These are phyloP conservation scores for Chaetophractus vellerosus DNA, from an alignment of 2,797 vertebrate species.

Conservation along the genomic window DNA sequence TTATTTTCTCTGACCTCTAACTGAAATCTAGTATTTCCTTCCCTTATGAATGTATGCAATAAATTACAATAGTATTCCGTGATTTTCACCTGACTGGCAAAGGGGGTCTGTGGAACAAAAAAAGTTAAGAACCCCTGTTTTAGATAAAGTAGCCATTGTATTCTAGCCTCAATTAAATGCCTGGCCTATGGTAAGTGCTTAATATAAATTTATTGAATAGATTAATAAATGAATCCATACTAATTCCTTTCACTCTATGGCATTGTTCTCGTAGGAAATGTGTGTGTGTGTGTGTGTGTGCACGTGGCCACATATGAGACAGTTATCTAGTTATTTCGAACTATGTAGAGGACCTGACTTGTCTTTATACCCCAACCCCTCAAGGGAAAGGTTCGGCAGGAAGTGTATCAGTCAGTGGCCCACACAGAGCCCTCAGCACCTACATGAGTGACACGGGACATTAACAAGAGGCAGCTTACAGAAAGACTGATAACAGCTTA, in stretches of 20 bases:
- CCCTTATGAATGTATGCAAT: too few species aligned
- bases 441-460: background rate
- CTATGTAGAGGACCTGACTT: background rate
- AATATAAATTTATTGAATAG: background rate
- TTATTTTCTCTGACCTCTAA: too few species aligned
- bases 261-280: background rate
- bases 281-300: background rate
- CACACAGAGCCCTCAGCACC: background rate
- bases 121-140: too few species aligned
- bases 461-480: background rate
- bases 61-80: too few species aligned
- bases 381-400: background rate
- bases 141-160: background rate
- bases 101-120: too few species aligned
- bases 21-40: too few species aligned
- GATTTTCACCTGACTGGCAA: too few species aligned
- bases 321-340: background rate
- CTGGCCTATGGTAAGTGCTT: background rate
- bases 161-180: background rate
- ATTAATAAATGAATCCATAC: background rate
- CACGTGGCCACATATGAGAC: fast-evolving
- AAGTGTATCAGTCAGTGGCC: too few species aligned
- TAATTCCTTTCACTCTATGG: background rate
- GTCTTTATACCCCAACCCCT: background rate
- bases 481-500: background rate